Evolutionary conservation across 2,113 vertebrate genomes (phyloP).

Genomic region (Hepsetus odoe): DNA sequence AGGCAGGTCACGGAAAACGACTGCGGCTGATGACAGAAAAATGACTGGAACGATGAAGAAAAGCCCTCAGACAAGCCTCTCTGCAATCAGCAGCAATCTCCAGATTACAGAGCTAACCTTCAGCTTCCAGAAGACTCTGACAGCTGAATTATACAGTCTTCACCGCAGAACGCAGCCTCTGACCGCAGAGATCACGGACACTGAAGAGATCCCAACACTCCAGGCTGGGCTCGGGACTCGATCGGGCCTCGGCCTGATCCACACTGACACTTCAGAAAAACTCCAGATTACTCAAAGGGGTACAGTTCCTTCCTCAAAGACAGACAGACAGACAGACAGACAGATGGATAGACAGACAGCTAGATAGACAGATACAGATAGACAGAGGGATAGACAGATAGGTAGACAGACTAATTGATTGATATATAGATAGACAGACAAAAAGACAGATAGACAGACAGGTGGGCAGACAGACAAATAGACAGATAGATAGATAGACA

Average conservation of each 20-base stretch:
- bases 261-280: not conserved
- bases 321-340: too few species aligned
- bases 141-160: constrained; percentile 21
- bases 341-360: too few species aligned
- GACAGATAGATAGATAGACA: too few species aligned
- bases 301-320: too few species aligned
- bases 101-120: constrained; percentile 15
- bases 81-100: constrained; percentile 28
- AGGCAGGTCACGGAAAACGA: not conserved
- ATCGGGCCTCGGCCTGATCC: not conserved
- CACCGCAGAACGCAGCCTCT: constrained; percentile 7
- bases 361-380: too few species aligned
- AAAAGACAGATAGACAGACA: too few species aligned
- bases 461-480: too few species aligned
- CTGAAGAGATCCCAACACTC: not conserved
- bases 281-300: too few species aligned
- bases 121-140: constrained; percentile 14
- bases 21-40: not conserved
- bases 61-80: constrained; percentile 23
- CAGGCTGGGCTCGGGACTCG: not conserved
- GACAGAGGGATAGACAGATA: too few species aligned
- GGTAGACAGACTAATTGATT: too few species aligned
- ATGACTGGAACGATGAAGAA: constrained; percentile 19
- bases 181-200: not conserved
- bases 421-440: too few species aligned